Conservation (phyloP, 2,113 vertebrate species). For the Budorcas taxicolor region DNA sequence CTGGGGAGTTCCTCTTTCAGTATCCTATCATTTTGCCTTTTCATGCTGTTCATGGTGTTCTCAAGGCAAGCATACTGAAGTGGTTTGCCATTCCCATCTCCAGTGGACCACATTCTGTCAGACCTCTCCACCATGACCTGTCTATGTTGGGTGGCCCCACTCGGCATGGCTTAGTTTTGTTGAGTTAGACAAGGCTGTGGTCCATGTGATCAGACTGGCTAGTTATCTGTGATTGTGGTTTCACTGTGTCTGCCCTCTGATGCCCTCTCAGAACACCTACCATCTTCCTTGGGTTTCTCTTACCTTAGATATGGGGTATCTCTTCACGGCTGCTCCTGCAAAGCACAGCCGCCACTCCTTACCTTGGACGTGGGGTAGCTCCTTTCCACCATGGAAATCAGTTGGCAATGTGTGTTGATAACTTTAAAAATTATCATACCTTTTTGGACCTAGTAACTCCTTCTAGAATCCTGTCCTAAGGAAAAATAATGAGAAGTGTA, state of each 20-base stretch:
- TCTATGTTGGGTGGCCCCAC: not conserved
- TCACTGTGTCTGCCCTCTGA: not conserved
- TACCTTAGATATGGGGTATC: not conserved
- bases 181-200: not conserved
- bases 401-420: not conserved
- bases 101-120: not conserved
- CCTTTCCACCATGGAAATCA: not conserved
- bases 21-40: not conserved
- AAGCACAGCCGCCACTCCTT: fast-evolving
- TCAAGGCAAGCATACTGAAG: not conserved
- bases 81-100: not conserved
- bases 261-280: not conserved
- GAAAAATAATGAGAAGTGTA: not conserved
- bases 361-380: not conserved
- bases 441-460: not conserved
- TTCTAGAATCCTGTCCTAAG: not conserved
- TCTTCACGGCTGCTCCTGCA: not conserved
- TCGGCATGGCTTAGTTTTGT: not conserved
- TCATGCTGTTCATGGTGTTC: not conserved
- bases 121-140: not conserved
- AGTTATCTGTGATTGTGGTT: not conserved
- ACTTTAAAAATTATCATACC: not conserved
- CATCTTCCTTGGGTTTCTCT: not conserved
- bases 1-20: not conserved
- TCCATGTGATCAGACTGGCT: fast-evolving